These are phyloP conservation scores for Esox niger DNA, from an alignment of 2,113 vertebrate species.

Conservation along the genomic window DNA sequence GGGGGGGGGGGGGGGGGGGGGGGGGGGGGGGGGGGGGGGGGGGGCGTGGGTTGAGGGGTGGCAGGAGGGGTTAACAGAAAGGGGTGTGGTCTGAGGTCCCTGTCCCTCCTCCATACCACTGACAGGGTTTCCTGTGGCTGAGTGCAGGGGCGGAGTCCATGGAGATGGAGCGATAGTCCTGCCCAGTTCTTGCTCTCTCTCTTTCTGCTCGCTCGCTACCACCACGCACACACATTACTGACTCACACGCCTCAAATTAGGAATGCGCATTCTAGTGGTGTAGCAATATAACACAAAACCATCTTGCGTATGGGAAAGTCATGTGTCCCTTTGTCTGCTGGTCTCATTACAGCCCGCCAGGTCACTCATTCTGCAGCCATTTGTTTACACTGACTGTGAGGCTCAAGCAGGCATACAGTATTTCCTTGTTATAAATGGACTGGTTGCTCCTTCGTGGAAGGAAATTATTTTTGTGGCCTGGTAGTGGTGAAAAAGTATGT, in stretches of 20 bases:
- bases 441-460: background rate
- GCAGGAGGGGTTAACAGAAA: constrained; percentile 72
- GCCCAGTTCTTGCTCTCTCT: constrained; percentile 23
- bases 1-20: constrained; percentile 70
- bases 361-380: background rate
- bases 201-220: constrained; percentile 13
- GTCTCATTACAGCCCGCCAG: background rate
- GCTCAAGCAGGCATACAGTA: background rate
- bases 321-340: background rate
- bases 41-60: constrained; percentile 35
- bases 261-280: constrained; percentile 59
- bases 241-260: constrained; percentile 60
- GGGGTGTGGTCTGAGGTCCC: constrained; percentile 71
- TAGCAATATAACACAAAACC: background rate
- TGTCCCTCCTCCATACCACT: constrained; percentile 54
- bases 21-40: constrained; percentile 65
- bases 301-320: background rate
- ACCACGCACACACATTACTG: constrained; percentile 56
- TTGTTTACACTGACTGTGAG: constrained; percentile 6
- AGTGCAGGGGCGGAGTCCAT: constrained; percentile 75
- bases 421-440: background rate
- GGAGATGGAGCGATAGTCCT: constrained; percentile 55
- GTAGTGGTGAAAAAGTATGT: no score
- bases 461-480: background rate
- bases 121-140: constrained; percentile 76